Evolutionary conservation across 2,113 vertebrate genomes (phyloP).

Genomic region (Orthonyx spaldingii): DNA sequence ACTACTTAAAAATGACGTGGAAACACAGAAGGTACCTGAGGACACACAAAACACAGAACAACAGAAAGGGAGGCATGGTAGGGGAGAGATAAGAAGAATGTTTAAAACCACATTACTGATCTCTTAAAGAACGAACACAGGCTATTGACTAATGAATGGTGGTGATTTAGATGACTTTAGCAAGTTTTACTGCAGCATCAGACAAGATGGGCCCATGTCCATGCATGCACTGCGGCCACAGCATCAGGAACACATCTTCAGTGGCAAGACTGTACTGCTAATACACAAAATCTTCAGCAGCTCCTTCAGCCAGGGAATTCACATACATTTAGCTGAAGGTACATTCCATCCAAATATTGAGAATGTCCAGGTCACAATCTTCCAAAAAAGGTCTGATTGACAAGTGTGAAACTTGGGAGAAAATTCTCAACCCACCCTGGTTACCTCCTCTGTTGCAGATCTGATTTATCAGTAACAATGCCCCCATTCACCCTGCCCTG

Average conservation of each 20-base stretch:
- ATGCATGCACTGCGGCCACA: accelerated
- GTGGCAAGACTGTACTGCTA: background rate
- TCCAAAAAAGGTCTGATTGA: background rate
- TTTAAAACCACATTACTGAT: background rate
- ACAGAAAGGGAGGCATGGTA: background rate
- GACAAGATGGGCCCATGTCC: background rate
- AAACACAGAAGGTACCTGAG: background rate
- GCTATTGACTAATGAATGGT: background rate
- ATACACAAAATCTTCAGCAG: background rate
- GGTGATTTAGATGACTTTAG: background rate
- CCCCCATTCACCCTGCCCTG: no score
- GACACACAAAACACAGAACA: background rate
- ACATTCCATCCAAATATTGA: background rate
- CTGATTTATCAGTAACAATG: background rate
- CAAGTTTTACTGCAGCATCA: background rate
- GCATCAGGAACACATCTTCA: background rate
- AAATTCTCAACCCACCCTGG: background rate
- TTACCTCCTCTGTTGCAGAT: background rate
- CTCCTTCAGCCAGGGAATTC: background rate
- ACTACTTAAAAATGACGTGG: background rate
- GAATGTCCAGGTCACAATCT: background rate
- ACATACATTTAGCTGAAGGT: background rate
- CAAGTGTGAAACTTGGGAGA: background rate
- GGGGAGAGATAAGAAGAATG: background rate
- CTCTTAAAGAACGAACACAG: background rate